phyloP scores from a whole-genome alignment of 1,140 invertebrate species.

The Nephila pilipes region DNA sequence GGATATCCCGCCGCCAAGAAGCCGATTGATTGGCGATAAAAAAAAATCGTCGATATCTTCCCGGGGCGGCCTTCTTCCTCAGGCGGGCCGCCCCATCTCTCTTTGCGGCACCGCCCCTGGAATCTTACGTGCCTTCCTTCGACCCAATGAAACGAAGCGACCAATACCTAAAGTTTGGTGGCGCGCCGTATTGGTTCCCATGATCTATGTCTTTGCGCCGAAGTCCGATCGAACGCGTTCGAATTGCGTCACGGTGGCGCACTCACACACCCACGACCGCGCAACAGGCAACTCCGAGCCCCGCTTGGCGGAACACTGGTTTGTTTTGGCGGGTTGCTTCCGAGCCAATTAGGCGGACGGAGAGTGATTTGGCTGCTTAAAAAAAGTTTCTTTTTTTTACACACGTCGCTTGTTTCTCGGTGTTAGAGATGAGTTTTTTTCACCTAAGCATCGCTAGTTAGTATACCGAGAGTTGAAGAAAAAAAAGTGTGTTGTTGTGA shows the following conservation, averaged over 20 bases:
- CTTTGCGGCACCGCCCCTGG: slow-evolving; percentile 48
- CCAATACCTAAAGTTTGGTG: slow-evolving; percentile 53
- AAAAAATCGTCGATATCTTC: slow-evolving; percentile 47
- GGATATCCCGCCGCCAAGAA: not conserved
- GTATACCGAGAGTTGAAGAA: too few relatives aligned
- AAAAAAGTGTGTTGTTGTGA: too few relatives aligned
- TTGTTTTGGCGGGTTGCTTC: not conserved
- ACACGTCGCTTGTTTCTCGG: too few relatives aligned
- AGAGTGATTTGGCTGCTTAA: not conserved
- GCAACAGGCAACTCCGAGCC: slow-evolving; percentile 34
- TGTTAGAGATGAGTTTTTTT: too few relatives aligned
- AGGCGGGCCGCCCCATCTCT: slow-evolving; percentile 42
- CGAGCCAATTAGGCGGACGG: not conserved
- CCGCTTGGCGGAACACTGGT: slow-evolving; percentile 24
- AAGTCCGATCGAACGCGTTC: slow-evolving; percentile 63
- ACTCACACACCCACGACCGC: not conserved
- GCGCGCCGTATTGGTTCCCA: slow-evolving; percentile 64
- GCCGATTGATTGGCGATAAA: slow-evolving; percentile 1
- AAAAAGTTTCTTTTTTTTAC: not conserved
- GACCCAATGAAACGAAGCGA: slow-evolving; percentile 68
- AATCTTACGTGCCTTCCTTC: slow-evolving; percentile 47
- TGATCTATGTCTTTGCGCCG: slow-evolving; percentile 74
- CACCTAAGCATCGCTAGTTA: too few relatives aligned
- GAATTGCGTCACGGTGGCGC: slow-evolving; percentile 39
- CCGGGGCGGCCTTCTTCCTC: slow-evolving; percentile 47